phyloP scores from a whole-genome alignment of 1,140 invertebrate genomes.

The Leptinotarsa lineolata region DNA sequence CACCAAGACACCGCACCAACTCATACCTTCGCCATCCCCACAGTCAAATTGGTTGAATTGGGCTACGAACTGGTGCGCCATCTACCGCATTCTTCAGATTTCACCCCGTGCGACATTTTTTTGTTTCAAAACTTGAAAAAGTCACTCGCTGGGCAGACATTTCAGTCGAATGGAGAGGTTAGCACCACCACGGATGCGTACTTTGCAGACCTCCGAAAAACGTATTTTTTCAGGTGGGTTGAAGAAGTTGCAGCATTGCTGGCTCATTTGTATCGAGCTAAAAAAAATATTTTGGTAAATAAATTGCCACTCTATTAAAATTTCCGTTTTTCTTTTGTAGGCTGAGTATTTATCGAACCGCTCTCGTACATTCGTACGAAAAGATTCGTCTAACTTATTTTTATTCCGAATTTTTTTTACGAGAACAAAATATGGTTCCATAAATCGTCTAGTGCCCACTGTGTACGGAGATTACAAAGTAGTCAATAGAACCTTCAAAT shows the following conservation, averaged over 20 bases:
- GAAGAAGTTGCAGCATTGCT: slow-evolving; percentile 20
- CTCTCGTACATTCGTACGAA: too few relatives aligned
- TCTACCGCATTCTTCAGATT: slow-evolving; percentile 56
- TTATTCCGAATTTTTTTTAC: too few relatives aligned
- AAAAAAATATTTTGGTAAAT: too few relatives aligned
- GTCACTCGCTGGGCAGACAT: slow-evolving; percentile 49
- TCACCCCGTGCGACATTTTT: too few relatives aligned
- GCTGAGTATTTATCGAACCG: too few relatives aligned
- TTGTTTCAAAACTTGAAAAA: slow-evolving; percentile 53
- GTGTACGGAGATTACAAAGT: too few relatives aligned
- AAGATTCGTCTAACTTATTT: too few relatives aligned
- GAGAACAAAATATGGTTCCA: too few relatives aligned
- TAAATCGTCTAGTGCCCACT: too few relatives aligned
- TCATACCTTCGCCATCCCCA: background rate
- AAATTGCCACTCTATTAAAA: too few relatives aligned
- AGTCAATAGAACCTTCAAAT: too few relatives aligned
- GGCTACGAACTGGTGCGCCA: slow-evolving; percentile 57
- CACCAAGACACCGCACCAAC: slow-evolving; percentile 53
- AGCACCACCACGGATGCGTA: slow-evolving; percentile 22
- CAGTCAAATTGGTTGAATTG: slow-evolving; percentile 51
- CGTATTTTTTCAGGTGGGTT: background rate
- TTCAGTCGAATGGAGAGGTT: slow-evolving; percentile 46
- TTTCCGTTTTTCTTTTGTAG: too few relatives aligned
- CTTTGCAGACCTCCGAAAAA: slow-evolving; percentile 9
- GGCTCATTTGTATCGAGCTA: slow-evolving; percentile 12